Conservation (phyloP, 2,888 invertebrate genomes). For the Elysia crispata region DNA sequence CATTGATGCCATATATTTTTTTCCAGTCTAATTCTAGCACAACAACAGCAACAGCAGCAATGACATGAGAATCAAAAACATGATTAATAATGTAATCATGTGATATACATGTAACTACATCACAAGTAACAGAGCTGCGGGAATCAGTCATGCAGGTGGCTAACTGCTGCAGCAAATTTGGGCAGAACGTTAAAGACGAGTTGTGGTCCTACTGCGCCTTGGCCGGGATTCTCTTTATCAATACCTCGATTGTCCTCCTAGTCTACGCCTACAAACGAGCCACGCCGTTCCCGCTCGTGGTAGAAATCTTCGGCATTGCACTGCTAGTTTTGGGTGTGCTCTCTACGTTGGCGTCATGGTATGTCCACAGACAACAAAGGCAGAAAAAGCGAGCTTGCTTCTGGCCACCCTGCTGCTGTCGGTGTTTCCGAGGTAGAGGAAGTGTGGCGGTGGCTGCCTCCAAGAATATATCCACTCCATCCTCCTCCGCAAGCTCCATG, state of each 20-base stretch:
- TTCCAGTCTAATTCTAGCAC: too few relatives aligned
- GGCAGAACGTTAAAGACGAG: constrained; percentile 46
- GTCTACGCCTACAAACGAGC: constrained; percentile 53
- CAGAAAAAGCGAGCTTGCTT: not conserved
- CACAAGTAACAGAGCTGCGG: too few relatives aligned
- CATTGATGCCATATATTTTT: too few relatives aligned
- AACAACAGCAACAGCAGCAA: too few relatives aligned
- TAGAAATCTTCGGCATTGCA: constrained; percentile 46
- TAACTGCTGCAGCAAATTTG: constrained; percentile 30
- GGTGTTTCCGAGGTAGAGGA: not conserved
- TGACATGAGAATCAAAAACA: too few relatives aligned
- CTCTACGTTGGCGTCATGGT: constrained; percentile 36
- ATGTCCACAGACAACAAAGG: constrained; percentile 38
- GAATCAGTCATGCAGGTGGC: constrained; percentile 17
- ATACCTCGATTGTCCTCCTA: constrained; percentile 51
- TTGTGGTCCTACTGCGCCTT: constrained; percentile 54
- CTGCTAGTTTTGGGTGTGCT: constrained; percentile 39
- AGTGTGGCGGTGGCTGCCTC: too few relatives aligned
- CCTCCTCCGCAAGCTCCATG: too few relatives aligned
- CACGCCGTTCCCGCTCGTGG: constrained; percentile 30
- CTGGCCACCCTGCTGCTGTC: not conserved
- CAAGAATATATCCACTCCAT: too few relatives aligned
- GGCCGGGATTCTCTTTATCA: constrained; percentile 48
- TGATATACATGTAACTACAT: too few relatives aligned
- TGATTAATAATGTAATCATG: too few relatives aligned